phyloP scores from a whole-genome alignment of 2,888 invertebrate genomes.

The Aspidiotus destructor region DNA sequence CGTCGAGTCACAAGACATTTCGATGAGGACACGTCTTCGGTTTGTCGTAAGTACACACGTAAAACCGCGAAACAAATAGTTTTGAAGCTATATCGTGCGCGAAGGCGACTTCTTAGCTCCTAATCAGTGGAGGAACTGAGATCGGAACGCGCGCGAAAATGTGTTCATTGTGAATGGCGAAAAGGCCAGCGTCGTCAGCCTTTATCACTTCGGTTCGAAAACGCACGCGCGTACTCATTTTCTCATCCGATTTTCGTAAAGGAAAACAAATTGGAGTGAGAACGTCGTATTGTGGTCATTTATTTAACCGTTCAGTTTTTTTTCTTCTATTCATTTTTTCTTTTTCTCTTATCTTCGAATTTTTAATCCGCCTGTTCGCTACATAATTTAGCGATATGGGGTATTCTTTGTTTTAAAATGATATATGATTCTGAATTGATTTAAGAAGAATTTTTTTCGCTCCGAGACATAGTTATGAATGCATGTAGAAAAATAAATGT shows the following conservation, averaged over 20 bases:
- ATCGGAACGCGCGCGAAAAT: constrained; percentile 5
- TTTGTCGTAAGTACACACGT: not conserved
- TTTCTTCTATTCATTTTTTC: too few relatives aligned
- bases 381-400: too few relatives aligned
- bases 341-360: too few relatives aligned
- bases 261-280: not conserved
- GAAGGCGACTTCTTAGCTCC: not conserved
- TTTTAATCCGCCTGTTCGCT: too few relatives aligned
- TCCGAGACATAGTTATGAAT: too few relatives aligned
- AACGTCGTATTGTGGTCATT: not conserved
- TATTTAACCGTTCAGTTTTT: not conserved
- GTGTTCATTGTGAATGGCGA: constrained; percentile 4
- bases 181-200: constrained; percentile 1
- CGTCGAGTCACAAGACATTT: constrained; percentile 15
- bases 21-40: not conserved
- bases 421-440: too few relatives aligned
- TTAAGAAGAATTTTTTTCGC: too few relatives aligned
- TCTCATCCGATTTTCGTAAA: not conserved
- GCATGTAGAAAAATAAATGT: too few relatives aligned
- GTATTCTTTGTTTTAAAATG: too few relatives aligned
- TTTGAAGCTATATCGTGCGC: not conserved
- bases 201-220: not conserved
- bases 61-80: not conserved
- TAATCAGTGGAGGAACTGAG: constrained; percentile 17
- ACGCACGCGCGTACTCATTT: constrained; percentile 1